Conservation (phyloP, 92 coral and sea anemone species). For the Actinostola sp. region DNA sequence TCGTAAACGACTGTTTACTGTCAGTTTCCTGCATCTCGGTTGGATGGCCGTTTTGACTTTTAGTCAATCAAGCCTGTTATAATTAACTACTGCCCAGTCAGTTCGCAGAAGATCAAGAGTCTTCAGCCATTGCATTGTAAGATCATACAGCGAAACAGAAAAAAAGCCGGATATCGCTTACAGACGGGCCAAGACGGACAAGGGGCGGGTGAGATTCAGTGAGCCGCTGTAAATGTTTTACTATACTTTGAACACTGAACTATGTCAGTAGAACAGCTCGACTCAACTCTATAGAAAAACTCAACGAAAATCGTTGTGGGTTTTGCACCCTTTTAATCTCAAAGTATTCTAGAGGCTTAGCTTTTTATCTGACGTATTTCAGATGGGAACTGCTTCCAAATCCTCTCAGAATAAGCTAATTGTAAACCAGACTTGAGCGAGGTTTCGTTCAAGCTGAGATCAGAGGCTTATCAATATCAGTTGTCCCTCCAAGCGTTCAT, state of each 20-base stretch:
- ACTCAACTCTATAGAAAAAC: too few relatives aligned
- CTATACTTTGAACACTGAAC: too few relatives aligned
- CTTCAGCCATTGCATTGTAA: slow-evolving; percentile 11
- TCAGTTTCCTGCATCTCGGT: slow-evolving; percentile 13
- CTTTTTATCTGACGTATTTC: slow-evolving; percentile 39
- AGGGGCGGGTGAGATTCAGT: too few relatives aligned
- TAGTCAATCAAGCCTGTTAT: slow-evolving; percentile 15
- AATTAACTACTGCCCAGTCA: slow-evolving; percentile 11
- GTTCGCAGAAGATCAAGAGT: slow-evolving; percentile 17
- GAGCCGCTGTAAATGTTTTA: too few relatives aligned
- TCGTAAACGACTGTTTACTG: slow-evolving; percentile 18
- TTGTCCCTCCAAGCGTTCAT: slow-evolving; percentile 40
- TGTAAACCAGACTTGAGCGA: slow-evolving; percentile 42
- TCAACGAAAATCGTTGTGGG: not conserved
- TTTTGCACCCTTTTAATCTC: slow-evolving; percentile 24
- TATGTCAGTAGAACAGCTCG: too few relatives aligned
- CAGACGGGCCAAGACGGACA: slow-evolving; percentile 20
- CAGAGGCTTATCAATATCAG: slow-evolving; percentile 38
- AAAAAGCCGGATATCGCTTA: slow-evolving; percentile 11
- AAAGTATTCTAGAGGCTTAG: slow-evolving; percentile 21
- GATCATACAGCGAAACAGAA: not conserved
- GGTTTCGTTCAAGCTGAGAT: slow-evolving; percentile 34
- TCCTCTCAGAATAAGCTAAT: slow-evolving; percentile 44
- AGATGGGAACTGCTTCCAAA: slow-evolving; percentile 32
- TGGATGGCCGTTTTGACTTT: slow-evolving; percentile 3